A percentile compares a stretch with the other conserved stretches of the same genome.
Evolutionary conservation across 2,888 invertebrate genomes (phyloP).

Genomic region (Ditylenchus weischeri): DNA sequence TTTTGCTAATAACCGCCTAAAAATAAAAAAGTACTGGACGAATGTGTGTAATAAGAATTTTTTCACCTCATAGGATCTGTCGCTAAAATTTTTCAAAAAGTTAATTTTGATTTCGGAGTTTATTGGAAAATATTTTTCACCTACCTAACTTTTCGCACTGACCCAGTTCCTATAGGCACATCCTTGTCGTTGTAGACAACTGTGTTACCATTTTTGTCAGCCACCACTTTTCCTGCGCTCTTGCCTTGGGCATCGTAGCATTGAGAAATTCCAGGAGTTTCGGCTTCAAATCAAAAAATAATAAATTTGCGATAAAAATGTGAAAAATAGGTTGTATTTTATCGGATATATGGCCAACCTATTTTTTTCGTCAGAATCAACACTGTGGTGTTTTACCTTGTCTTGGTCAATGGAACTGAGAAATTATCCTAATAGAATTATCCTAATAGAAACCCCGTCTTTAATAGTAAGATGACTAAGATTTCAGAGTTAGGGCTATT

Average conservation of each 20-base stretch:
- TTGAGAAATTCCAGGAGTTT: constrained; percentile 57
- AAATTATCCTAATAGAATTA: no score
- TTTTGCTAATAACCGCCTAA: constrained; percentile 55
- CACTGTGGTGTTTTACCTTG: no score
- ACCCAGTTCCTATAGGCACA: constrained; percentile 57
- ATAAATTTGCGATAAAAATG: no score
- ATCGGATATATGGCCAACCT: no score
- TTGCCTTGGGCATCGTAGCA: constrained; percentile 57
- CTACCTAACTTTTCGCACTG: constrained; percentile 42
- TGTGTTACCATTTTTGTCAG: constrained; percentile 57
- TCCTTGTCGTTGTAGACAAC: constrained; percentile 57
- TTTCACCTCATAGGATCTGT: constrained; percentile 47
- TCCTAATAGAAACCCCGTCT: no score
- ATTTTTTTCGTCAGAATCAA: no score
- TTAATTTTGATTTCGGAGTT: no score
- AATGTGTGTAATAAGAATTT: neutral
- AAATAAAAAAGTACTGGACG: neutral
- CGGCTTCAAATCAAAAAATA: constrained; percentile 33
- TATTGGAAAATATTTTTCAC: no score
- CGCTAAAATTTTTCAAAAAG: constrained; percentile 21
- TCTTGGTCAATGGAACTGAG: no score
- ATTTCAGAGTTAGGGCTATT: no score
- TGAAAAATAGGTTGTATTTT: no score
- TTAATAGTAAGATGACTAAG: no score
- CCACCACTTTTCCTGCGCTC: constrained; percentile 56